A percentile compares a stretch with the other conserved stretches of the same genome.
phyloP scores from a whole-genome alignment of 2,888 invertebrate species.

The Stenotaenia linearis region DNA sequence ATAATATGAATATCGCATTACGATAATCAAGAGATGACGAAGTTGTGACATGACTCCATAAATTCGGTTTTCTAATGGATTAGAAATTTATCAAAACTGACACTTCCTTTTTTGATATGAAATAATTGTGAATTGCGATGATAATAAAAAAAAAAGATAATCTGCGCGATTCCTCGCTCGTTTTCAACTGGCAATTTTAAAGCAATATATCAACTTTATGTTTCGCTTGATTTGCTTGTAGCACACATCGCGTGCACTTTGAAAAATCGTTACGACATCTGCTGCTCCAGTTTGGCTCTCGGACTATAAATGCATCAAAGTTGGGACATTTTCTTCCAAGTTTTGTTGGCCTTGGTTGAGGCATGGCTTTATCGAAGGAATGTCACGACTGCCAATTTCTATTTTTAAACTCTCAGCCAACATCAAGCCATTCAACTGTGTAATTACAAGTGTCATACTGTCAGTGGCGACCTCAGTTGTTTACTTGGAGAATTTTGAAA shows the following conservation, averaged over 20 bases:
- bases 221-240: not conserved
- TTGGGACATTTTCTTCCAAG: not conserved
- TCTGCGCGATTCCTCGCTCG: not conserved
- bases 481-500: too few relatives aligned
- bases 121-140: not conserved
- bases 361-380: not conserved
- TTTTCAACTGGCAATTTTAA: not conserved
- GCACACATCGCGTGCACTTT: slow-evolving; percentile 2
- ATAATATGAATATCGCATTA: too few relatives aligned
- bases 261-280: slow-evolving; percentile 1
- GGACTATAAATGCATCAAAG: not conserved
- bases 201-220: not conserved
- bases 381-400: not conserved
- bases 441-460: too few relatives aligned
- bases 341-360: not conserved
- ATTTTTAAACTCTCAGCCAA: too few relatives aligned
- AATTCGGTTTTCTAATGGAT: too few relatives aligned
- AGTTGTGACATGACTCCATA: too few relatives aligned
- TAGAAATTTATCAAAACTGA: too few relatives aligned
- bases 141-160: not conserved
- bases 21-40: too few relatives aligned
- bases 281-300: not conserved
- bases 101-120: not conserved
- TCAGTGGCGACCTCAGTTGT: too few relatives aligned
- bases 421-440: too few relatives aligned